Conservation (phyloP, 2,797 vertebrate species). For the Aeoliscus strigatus region DNA sequence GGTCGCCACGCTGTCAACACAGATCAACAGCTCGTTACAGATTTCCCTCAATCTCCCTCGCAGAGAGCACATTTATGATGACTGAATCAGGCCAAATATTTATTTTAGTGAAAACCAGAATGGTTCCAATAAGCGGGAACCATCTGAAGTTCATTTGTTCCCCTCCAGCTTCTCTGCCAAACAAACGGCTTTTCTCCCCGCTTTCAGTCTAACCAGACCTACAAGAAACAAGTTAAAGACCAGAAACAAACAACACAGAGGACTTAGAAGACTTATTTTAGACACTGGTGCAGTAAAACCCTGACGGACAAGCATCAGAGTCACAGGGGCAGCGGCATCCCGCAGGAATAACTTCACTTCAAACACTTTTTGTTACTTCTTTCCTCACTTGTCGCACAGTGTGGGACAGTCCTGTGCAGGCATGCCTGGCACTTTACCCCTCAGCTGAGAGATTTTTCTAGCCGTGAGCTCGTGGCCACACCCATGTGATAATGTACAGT, state of each 20-base stretch:
- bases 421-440: conserved; percentile 53
- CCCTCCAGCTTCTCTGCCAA: conserved; percentile 9
- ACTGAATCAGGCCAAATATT: conserved; percentile 36
- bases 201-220: conserved; percentile 6
- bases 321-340: conserved; percentile 6
- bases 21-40: conserved; percentile 17
- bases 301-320: conserved; percentile 7
- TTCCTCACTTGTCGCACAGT: conserved; percentile 17
- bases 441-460: conserved; percentile 48
- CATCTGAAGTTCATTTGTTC: conserved; percentile 31
- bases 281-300: conserved; percentile 23
- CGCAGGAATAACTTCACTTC: conserved; percentile 21
- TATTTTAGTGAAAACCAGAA: conserved; percentile 31
- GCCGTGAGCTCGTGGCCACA: conserved; percentile 51
- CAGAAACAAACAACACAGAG: background rate
- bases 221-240: conserved; percentile 1
- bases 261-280: conserved; percentile 14
- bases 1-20: conserved; percentile 24
- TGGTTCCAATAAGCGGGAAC: conserved; percentile 27
- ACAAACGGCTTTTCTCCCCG: background rate
- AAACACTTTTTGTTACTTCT: conserved; percentile 15
- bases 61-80: conserved; percentile 18
- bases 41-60: conserved; percentile 24
- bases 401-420: conserved; percentile 48
- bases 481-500: conserved; percentile 63